Conservation (phyloP, 2,888 invertebrate species). For the Ptilodon capucinus region DNA sequence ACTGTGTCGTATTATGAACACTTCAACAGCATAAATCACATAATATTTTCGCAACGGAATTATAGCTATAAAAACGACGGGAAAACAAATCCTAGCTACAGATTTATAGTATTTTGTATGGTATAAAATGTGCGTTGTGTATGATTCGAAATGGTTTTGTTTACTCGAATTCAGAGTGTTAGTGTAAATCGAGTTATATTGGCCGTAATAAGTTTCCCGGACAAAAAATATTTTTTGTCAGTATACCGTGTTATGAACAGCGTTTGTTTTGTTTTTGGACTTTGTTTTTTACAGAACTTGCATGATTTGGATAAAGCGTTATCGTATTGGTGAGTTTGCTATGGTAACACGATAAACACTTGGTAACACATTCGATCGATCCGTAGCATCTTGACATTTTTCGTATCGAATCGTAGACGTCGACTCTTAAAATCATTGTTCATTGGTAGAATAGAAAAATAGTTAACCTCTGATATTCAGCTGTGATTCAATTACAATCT, state of each 20-base stretch:
- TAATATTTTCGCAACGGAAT: slow-evolving; percentile 22
- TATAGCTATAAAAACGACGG: slow-evolving; percentile 23
- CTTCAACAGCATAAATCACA: slow-evolving; percentile 27
- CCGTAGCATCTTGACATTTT: too few species aligned
- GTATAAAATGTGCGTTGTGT: slow-evolving; percentile 21
- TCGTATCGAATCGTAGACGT: too few species aligned
- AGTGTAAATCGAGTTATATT: slow-evolving; percentile 44
- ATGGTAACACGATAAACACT: too few species aligned
- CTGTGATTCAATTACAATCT: too few species aligned
- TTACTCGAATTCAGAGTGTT: slow-evolving; percentile 36
- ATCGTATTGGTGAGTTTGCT: too few species aligned
- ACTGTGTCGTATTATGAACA: slow-evolving; percentile 13
- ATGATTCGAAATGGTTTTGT: slow-evolving; percentile 39
- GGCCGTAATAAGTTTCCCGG: slow-evolving; percentile 27
- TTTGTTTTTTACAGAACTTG: too few species aligned
- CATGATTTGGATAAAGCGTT: too few species aligned
- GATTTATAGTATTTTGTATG: slow-evolving; percentile 35
- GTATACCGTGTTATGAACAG: background rate
- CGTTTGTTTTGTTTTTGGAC: too few species aligned
- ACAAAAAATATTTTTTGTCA: slow-evolving; percentile 26
- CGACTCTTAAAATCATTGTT: too few species aligned
- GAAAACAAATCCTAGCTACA: slow-evolving; percentile 30
- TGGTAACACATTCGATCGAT: too few species aligned
- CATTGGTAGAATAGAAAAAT: too few species aligned
- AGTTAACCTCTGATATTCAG: too few species aligned